Evolutionary conservation across 2,113 vertebrate species (phyloP).

Genomic region (Tragelaphus buxtoni): DNA sequence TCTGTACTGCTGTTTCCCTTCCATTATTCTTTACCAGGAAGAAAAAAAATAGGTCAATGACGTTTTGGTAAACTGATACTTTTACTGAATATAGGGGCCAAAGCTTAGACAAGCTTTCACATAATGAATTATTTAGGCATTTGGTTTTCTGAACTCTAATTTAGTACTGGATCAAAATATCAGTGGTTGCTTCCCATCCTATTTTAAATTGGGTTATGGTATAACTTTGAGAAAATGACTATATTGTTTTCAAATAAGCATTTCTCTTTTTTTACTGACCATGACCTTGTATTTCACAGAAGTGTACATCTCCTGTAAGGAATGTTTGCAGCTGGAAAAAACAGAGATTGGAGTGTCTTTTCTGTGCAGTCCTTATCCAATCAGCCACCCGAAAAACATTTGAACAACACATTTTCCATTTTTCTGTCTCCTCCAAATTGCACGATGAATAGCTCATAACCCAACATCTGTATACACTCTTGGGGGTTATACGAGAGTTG

Average conservation of each 20-base stretch:
- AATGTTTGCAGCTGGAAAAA: not conserved
- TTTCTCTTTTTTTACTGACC: not conserved
- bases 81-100: not conserved
- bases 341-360: rapidly evolving
- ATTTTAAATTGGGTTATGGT: not conserved
- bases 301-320: not conserved
- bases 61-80: not conserved
- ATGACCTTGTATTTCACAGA: not conserved
- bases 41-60: not conserved
- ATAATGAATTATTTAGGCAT: not conserved
- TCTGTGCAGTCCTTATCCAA: not conserved
- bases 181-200: not conserved
- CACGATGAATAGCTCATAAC: rapidly evolving
- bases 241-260: not conserved
- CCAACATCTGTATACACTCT: not conserved
- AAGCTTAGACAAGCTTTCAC: not conserved
- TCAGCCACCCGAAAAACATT: not conserved
- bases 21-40: not conserved
- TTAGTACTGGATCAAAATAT: not conserved
- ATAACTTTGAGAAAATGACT: not conserved
- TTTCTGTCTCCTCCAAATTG: not conserved
- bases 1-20: not conserved
- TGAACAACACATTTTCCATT: not conserved
- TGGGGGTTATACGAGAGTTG: not conserved
- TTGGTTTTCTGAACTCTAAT: not conserved